Conservation (phyloP, 2,113 vertebrate species). For the Pagrus major region DNA sequence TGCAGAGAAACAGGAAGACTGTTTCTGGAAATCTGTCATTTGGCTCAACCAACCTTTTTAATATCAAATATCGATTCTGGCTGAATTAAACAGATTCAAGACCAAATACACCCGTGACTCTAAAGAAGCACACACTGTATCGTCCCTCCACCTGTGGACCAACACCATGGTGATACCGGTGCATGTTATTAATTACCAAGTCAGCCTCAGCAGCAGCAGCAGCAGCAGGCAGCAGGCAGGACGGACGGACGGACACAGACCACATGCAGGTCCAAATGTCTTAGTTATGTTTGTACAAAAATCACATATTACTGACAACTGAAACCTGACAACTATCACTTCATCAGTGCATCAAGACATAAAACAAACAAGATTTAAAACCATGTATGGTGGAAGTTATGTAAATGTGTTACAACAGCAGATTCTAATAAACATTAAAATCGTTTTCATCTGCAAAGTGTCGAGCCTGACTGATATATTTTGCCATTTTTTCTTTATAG, state of each 20-base stretch:
- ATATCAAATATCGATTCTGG: neutral
- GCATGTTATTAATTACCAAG: constrained; percentile 52
- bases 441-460: too few species aligned
- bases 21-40: neutral
- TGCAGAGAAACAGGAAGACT: neutral
- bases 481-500: too few species aligned
- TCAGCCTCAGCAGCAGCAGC: constrained; percentile 52
- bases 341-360: neutral
- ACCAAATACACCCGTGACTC: constrained; percentile 33
- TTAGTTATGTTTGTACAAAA: constrained; percentile 35
- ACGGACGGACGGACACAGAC: constrained; percentile 21
- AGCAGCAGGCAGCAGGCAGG: constrained; percentile 1
- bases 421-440: neutral
- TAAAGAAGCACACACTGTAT: neutral
- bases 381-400: too few species aligned
- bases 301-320: constrained; percentile 20
- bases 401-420: neutral
- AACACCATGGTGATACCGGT: constrained; percentile 26
- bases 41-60: neutral
- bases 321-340: neutral
- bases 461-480: too few species aligned
- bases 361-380: neutral
- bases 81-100: neutral
- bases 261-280: constrained; percentile 5
- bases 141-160: constrained; percentile 62